phyloP scores from a whole-genome alignment of 1,140 invertebrate species.

The Holcopasites calliopsidis region DNA sequence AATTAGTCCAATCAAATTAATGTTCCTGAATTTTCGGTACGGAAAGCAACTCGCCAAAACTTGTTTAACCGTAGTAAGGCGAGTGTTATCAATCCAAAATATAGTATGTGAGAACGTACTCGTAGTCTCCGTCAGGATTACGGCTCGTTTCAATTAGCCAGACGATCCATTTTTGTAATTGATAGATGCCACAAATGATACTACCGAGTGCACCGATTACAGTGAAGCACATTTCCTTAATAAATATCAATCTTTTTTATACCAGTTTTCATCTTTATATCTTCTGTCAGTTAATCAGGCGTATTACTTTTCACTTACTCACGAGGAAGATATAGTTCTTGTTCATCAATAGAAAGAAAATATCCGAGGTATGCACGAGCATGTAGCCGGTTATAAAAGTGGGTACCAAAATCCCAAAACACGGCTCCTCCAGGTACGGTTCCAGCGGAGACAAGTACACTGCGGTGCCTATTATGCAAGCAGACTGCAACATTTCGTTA shows the following conservation, averaged over 20 bases:
- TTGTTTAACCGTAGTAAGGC: too few relatives aligned
- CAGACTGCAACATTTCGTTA: constrained; percentile 54
- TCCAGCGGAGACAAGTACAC: constrained; percentile 33
- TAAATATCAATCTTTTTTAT: not conserved
- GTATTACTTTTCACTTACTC: constrained; percentile 40
- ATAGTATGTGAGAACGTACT: constrained; percentile 1
- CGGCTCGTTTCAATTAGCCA: constrained; percentile 8
- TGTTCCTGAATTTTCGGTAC: not conserved
- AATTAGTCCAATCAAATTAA: not conserved
- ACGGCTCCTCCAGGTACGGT: constrained; percentile 34
- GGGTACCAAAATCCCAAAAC: constrained; percentile 58
- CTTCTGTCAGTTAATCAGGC: not conserved
- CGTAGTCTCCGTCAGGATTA: not conserved
- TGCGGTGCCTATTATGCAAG: constrained; percentile 59
- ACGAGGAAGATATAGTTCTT: constrained; percentile 51
- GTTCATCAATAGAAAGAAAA: constrained; percentile 8
- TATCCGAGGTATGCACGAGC: constrained; percentile 54
- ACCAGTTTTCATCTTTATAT: not conserved
- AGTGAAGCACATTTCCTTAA: constrained; percentile 48
- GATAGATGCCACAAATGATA: constrained; percentile 35
- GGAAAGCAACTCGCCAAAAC: not conserved
- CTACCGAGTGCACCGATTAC: constrained; percentile 32
- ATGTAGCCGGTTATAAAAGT: constrained; percentile 63
- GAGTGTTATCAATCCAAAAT: too few relatives aligned
- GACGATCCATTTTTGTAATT: constrained; percentile 29